Percentiles rank a stretch among this genome's conserved stretches.
Evolutionary conservation across 2,113 vertebrate species (phyloP).

Genomic region (Misgurnus anguillicaudatus): DNA sequence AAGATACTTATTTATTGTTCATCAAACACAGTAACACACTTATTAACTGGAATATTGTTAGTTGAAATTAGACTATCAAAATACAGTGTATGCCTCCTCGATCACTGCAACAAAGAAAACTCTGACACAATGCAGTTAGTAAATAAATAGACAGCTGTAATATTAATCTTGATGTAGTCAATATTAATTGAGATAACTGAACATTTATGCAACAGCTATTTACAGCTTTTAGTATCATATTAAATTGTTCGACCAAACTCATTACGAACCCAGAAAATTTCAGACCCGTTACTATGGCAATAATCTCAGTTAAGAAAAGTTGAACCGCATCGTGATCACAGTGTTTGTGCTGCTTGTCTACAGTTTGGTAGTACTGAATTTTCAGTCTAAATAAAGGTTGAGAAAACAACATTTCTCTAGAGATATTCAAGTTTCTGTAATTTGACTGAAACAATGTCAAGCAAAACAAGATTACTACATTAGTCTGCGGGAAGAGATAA

Average conservation of each 20-base stretch:
- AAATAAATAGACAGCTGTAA: too few relatives aligned
- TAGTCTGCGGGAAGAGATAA: conserved; percentile 16
- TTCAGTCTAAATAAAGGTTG: conserved; percentile 3
- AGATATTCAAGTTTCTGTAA: conserved; percentile 3
- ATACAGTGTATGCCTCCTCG: too few relatives aligned
- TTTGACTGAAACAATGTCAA: conserved; percentile 21
- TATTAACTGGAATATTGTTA: too few relatives aligned
- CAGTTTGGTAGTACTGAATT: neutral
- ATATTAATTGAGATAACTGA: neutral
- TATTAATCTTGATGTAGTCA: too few relatives aligned
- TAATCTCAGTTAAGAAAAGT: conserved; percentile 24
- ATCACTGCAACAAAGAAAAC: too few relatives aligned
- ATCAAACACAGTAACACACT: too few relatives aligned
- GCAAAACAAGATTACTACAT: conserved; percentile 16
- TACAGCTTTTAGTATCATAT: neutral
- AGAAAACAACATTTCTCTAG: conserved; percentile 13
- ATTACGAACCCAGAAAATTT: conserved; percentile 15
- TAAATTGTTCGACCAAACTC: conserved; percentile 16
- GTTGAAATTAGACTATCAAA: too few relatives aligned
- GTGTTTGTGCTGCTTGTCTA: neutral
- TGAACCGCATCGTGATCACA: conserved; percentile 11
- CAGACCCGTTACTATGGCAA: conserved; percentile 45
- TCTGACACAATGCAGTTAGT: too few relatives aligned
- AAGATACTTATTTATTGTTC: too few relatives aligned
- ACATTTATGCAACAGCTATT: neutral